These are phyloP conservation scores for Drosophila serrata DNA, from an alignment of 1,140 invertebrate species.

Conservation along the genomic window DNA sequence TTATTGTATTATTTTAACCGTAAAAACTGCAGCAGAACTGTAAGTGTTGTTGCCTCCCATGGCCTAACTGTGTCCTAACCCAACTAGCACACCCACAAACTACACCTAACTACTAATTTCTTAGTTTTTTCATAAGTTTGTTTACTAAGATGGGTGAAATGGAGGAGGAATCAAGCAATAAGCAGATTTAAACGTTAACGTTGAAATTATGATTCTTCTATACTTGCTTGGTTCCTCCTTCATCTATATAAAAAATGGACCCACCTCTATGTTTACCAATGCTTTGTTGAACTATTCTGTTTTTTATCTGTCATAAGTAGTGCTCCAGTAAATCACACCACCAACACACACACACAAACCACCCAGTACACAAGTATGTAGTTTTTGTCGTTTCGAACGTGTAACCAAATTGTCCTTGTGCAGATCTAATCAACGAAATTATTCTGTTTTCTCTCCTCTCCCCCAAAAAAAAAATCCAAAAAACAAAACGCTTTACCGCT, in stretches of 20 bases:
- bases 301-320: conserved; percentile 55
- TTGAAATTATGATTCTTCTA: no score
- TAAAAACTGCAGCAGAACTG: conserved; percentile 65
- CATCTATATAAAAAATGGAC: not conserved
- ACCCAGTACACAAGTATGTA: conserved; percentile 63
- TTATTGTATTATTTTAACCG: conserved; percentile 68
- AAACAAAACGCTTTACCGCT: conserved; percentile 64
- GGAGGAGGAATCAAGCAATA: not conserved
- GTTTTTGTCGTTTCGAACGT: conserved; percentile 49
- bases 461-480: conserved; percentile 28
- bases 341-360: conserved; percentile 31
- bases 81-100: conserved; percentile 34
- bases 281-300: conserved; percentile 50
- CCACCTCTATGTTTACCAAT: conserved; percentile 14
- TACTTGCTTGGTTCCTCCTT: not conserved
- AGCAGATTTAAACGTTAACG: not conserved
- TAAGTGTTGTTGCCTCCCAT: conserved; percentile 61
- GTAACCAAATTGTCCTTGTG: conserved; percentile 48
- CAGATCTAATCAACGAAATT: conserved; percentile 69
- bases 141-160: not conserved
- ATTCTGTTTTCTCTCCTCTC: conserved; percentile 63
- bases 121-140: conserved; percentile 3
- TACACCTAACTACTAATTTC: conserved; percentile 35
- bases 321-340: conserved; percentile 62
- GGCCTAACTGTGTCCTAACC: conserved; percentile 37